These are phyloP conservation scores for Galerucella nymphaeae DNA, from an alignment of 2,888 invertebrate species.

Conservation along the genomic window DNA sequence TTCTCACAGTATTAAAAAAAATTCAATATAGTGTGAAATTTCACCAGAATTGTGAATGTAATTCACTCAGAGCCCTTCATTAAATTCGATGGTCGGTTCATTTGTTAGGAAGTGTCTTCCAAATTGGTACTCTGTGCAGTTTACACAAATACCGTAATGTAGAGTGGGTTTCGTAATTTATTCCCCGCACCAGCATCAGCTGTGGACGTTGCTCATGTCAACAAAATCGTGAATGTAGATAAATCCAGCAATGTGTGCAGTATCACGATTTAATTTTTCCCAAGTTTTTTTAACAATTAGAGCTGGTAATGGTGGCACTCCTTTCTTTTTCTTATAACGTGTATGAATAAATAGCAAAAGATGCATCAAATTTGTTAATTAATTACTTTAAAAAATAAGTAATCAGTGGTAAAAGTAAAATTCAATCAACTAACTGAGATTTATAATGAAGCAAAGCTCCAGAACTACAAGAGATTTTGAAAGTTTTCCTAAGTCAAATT, in stretches of 20 bases:
- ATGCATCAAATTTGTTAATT: neutral
- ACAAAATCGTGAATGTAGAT: constrained; percentile 33
- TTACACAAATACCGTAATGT: constrained; percentile 29
- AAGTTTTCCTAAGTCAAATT: neutral
- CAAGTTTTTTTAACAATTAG: neutral
- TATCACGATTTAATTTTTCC: constrained; percentile 15
- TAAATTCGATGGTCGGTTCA: constrained; percentile 21
- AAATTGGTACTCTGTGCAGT: constrained; percentile 25
- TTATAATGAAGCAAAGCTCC: constrained; percentile 2
- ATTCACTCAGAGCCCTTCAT: constrained; percentile 3
- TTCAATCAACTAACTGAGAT: neutral
- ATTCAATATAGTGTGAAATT: neutral
- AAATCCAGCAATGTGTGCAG: constrained; percentile 28
- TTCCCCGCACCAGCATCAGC: constrained; percentile 20
- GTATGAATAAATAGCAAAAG: no score
- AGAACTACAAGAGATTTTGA: neutral
- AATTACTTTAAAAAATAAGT: neutral
- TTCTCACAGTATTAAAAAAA: neutral
- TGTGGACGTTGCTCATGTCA: constrained; percentile 29
- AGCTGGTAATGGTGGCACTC: neutral
- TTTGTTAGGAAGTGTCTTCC: constrained; percentile 26
- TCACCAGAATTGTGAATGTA: neutral
- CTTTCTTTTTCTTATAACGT: no score
- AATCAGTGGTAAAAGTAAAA: neutral
- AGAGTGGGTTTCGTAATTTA: constrained; percentile 32